These are phyloP conservation scores for Saturnia japonica DNA, from an alignment of 2,888 invertebrate species.

Conservation along the genomic window DNA sequence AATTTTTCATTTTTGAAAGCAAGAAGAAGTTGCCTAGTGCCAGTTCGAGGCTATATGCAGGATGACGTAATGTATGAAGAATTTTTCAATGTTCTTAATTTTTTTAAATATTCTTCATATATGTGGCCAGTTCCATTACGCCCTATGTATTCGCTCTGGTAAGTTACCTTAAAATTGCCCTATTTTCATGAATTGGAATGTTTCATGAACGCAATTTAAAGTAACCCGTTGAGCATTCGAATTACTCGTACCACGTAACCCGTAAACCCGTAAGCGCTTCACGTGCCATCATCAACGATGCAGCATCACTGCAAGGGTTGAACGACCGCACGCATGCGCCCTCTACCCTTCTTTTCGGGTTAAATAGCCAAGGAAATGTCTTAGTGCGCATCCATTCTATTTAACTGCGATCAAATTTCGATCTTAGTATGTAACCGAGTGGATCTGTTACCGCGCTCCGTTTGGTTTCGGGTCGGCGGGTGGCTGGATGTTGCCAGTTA, in stretches of 20 bases:
- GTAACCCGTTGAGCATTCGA: background rate
- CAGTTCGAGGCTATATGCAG: too few relatives aligned
- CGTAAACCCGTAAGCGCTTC: conserved; percentile 8
- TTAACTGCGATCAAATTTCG: conserved; percentile 78
- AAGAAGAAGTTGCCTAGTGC: too few relatives aligned
- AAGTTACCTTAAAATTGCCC: background rate
- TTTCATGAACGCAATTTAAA: background rate
- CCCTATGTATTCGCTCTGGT: too few relatives aligned
- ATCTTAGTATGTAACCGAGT: conserved; percentile 76
- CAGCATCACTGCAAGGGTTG: conserved; percentile 71
- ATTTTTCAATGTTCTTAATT: too few relatives aligned
- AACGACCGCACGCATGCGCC: conserved; percentile 71
- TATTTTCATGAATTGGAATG: background rate
- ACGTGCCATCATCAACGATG: conserved; percentile 45
- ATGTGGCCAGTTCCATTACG: too few relatives aligned
- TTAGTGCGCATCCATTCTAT: conserved; percentile 65
- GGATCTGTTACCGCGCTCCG: conserved; percentile 60
- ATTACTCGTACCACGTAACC: background rate
- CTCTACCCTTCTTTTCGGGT: conserved; percentile 43
- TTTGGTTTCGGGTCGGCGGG: conserved; percentile 37
- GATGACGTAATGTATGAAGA: too few relatives aligned
- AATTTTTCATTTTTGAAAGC: too few relatives aligned
- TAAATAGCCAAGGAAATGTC: conserved; percentile 67
- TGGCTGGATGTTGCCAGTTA: background rate
- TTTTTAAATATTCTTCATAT: too few relatives aligned